Base-by-base conservation (phyloP, 92 coral and sea anemone genomes). In the Ricordea florida region DNA sequence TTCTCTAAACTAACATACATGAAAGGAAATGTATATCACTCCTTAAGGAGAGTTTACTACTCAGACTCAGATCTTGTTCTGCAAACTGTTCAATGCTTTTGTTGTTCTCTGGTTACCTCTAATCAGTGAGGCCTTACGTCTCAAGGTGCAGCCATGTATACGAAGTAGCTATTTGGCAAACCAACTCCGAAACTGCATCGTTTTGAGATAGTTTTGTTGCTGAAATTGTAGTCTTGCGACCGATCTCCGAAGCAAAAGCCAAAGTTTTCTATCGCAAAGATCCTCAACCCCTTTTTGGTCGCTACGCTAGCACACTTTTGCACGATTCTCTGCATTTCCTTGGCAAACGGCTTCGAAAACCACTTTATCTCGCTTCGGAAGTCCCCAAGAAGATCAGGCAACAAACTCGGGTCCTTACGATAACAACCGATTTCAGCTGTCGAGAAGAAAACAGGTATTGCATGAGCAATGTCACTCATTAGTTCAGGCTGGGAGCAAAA, bases 181-280 rank as follows among this genome's bases (percentile, higher is more conserved):
- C 74, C 74, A 35, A 67, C 74, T 8, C 74, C 74, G 17, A 32
- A 33, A 32, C 35, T 67, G 16, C 74, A 67, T 16, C 34, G 1
- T 2, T 20, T 21, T 46, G 33, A 30, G 22, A 33, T 33, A 14
- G 61, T 8, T 45, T 10, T n/a, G 16, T 35, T 34, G 2, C 18
- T 45, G 37, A 17, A 7, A 0, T 34, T 18, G 13, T 22, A 43
- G 2, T 2, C 47, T 22, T 48, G 31, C 24, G 60, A 14, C n/a
- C n/a, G n/a, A n/a, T n/a, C n/a, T 21, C 74, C 74, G 32, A 31
- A 34, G 16, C 74, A 67, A 33, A 47, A 32, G 32, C 48, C 61
- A 67, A 2, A 67, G 35, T 50, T n/a, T 31, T 67, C 74, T 6
- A 67, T 10, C 2, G 61, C 74, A 34, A 67, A 67, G 60, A 22